phyloP scores from a whole-genome alignment of 2,797 vertebrate species.

The Morus bassanus region DNA sequence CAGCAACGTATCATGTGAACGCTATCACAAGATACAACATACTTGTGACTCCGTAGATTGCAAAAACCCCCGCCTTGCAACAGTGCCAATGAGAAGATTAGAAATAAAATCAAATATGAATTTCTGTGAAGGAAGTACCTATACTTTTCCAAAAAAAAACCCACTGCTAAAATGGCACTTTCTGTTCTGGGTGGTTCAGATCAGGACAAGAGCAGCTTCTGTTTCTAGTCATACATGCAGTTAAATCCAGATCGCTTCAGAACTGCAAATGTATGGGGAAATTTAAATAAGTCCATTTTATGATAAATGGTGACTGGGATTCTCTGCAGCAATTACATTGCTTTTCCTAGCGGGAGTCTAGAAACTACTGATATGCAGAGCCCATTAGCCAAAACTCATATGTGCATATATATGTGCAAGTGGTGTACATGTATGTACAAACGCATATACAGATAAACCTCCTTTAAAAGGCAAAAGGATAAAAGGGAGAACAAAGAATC shows the following conservation, averaged over 20 bases:
- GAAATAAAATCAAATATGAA: background rate
- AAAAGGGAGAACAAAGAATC: background rate
- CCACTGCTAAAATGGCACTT: background rate
- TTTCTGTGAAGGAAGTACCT: conserved; percentile 4
- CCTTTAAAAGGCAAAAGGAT: background rate
- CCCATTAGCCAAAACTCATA: background rate
- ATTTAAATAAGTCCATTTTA: background rate
- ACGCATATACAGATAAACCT: background rate
- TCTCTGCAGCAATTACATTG: background rate
- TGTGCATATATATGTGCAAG: background rate
- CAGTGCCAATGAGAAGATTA: background rate
- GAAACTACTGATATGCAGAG: background rate
- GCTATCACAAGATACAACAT: background rate
- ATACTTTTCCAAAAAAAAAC: background rate
- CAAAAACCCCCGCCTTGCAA: background rate
- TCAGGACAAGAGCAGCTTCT: background rate
- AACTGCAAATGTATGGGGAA: background rate
- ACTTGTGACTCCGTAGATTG: background rate
- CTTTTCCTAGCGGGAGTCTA: background rate
- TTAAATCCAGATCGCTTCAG: background rate
- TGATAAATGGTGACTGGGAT: background rate
- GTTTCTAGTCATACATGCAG: background rate
- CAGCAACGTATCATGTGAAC: background rate
- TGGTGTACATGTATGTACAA: background rate
- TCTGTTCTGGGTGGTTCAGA: background rate